Evolutionary conservation across 2,888 invertebrate species (phyloP).

Genomic region (Xanthorhoe designata): DNA sequence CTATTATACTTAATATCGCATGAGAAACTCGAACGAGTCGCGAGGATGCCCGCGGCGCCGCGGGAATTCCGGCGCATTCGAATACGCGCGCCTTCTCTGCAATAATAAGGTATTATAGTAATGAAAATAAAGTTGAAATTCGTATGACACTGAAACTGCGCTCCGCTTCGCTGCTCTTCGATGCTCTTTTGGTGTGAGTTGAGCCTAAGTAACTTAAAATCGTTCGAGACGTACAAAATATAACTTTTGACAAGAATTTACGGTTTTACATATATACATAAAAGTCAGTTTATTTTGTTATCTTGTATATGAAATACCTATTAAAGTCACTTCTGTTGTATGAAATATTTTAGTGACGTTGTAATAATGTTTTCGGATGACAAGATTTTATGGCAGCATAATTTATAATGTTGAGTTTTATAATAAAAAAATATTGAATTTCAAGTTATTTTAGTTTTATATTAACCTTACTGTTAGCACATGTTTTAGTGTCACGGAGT

Average conservation of each 20-base stretch:
- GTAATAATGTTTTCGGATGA: constrained; percentile 35
- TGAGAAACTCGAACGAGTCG: no score
- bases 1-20: no score
- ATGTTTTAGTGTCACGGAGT: neutral
- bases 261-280: constrained; percentile 43
- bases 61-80: no score
- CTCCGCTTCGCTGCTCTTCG: no score
- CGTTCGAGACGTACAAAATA: constrained; percentile 39
- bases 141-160: no score
- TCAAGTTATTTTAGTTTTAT: neutral
- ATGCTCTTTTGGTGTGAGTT: no score
- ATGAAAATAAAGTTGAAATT: no score
- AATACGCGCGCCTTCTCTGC: no score
- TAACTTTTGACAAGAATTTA: constrained; percentile 36
- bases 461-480: neutral
- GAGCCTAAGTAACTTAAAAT: constrained; percentile 38
- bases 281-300: constrained; percentile 42
- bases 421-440: constrained; percentile 1
- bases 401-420: constrained; percentile 10
- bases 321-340: constrained; percentile 48
- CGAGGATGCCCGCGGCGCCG: no score
- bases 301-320: constrained; percentile 48
- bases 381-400: constrained; percentile 14
- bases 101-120: no score
- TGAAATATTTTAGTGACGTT: constrained; percentile 38